These are phyloP conservation scores for Tineola bisselliella DNA, from an alignment of 2,888 invertebrate genomes.

Conservation along the genomic window DNA sequence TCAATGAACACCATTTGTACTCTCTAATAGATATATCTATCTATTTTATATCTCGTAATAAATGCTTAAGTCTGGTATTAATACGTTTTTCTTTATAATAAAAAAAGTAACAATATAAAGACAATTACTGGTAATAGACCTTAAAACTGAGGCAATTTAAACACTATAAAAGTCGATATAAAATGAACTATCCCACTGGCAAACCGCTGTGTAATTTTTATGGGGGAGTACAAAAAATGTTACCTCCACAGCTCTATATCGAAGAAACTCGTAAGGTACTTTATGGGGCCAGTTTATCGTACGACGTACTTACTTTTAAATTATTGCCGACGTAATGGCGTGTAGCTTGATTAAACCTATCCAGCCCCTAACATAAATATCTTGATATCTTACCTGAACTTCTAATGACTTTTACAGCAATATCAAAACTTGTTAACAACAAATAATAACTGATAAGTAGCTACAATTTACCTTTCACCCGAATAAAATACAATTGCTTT, in stretches of 20 bases:
- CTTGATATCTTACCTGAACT: constrained; percentile 11
- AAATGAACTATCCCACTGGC: neutral
- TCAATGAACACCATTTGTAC: no score
- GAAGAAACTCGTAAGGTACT: neutral
- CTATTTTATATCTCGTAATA: no score
- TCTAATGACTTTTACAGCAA: constrained; percentile 2
- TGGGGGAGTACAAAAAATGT: constrained; percentile 2
- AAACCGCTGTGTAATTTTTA: neutral
- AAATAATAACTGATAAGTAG: neutral
- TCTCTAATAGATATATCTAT: no score
- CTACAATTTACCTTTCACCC: neutral
- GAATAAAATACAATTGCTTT: no score
- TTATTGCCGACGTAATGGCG: constrained; percentile 11
- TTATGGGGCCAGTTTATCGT: constrained; percentile 6
- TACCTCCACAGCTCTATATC: neutral
- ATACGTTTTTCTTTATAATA: no score
- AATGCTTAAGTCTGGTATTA: no score
- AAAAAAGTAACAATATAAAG: no score
- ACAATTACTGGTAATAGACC: no score
- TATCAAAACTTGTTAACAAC: neutral
- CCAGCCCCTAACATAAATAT: constrained; percentile 9
- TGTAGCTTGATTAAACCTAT: constrained; percentile 13
- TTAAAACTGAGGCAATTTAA: neutral
- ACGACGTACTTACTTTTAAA: constrained; percentile 13
- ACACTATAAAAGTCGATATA: neutral